A percentile compares a stretch with the other conserved stretches of the same genome.
These are phyloP conservation scores for Machimus atricapillus DNA, from an alignment of 2,888 invertebrate genomes.

Conservation along the genomic window DNA sequence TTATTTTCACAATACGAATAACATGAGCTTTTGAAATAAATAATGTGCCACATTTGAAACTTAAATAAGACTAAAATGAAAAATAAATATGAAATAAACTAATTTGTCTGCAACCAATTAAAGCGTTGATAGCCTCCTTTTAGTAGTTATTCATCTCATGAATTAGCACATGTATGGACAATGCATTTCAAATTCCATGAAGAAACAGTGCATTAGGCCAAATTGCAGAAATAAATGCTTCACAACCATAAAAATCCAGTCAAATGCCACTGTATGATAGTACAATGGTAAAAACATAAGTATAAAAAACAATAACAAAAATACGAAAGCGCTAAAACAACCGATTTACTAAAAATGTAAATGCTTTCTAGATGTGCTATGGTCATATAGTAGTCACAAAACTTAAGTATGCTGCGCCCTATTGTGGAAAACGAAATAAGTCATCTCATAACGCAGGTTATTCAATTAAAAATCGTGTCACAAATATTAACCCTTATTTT, in stretches of 20 bases:
- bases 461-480: too few species aligned
- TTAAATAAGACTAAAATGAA: neutral
- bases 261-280: neutral
- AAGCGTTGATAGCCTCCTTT: neutral
- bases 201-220: neutral
- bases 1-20: too few species aligned
- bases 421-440: neutral
- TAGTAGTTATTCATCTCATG: neutral
- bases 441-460: neutral
- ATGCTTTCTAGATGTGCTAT: neutral
- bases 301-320: neutral
- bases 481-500: too few species aligned
- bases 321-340: neutral
- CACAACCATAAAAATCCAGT: neutral
- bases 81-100: neutral
- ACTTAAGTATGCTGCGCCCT: neutral
- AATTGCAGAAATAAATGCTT: neutral
- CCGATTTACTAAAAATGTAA: neutral
- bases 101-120: neutral
- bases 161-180: neutral
- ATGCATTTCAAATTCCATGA: neutral
- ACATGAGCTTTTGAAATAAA: neutral
- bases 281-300: neutral
- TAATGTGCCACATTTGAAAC: neutral
- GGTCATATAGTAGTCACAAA: neutral